phyloP scores from a whole-genome alignment of 2,113 vertebrate species.

The Pitta sordida region DNA sequence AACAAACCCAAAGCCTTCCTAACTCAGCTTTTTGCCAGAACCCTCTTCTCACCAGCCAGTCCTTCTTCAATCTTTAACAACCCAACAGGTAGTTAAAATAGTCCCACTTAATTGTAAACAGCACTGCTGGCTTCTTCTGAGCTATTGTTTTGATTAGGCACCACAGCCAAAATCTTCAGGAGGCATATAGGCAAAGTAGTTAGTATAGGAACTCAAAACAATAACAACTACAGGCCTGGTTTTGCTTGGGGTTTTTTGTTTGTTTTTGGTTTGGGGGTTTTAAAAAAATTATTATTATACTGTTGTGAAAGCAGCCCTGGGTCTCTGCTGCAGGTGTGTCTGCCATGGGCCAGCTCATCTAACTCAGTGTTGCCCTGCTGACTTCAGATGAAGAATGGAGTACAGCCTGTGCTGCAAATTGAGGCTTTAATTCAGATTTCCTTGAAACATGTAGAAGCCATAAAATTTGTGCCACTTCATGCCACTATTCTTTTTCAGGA shows the following conservation, averaged over 20 bases:
- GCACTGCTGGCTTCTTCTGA: slow-evolving; percentile 4
- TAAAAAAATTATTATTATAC: background rate
- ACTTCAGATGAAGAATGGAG: background rate
- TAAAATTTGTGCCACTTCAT: background rate
- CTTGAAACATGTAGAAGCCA: background rate
- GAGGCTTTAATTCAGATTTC: background rate
- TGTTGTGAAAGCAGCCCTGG: slow-evolving; percentile 28
- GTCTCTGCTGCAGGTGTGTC: slow-evolving; percentile 50
- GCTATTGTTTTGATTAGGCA: slow-evolving; percentile 16
- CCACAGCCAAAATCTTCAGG: slow-evolving; percentile 7
- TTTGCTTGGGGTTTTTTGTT: background rate
- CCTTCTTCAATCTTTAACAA: slow-evolving; percentile 21
- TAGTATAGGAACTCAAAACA: slow-evolving; percentile 27
- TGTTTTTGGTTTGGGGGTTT: background rate
- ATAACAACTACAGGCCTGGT: background rate
- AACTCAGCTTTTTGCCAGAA: background rate
- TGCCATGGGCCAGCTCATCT: background rate
- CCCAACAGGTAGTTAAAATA: slow-evolving; percentile 60
- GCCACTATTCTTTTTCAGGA: background rate
- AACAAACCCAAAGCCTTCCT: background rate
- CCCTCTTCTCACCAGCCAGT: background rate
- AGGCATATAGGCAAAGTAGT: background rate
- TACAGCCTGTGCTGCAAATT: background rate
- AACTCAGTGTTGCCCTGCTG: fast-evolving
- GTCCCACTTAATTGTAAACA: slow-evolving; percentile 50